Evolutionary conservation across 2,888 invertebrate species (phyloP), one percentile per base, ranked within the genome.

Genomic region (Leuctra nigra): DNA sequence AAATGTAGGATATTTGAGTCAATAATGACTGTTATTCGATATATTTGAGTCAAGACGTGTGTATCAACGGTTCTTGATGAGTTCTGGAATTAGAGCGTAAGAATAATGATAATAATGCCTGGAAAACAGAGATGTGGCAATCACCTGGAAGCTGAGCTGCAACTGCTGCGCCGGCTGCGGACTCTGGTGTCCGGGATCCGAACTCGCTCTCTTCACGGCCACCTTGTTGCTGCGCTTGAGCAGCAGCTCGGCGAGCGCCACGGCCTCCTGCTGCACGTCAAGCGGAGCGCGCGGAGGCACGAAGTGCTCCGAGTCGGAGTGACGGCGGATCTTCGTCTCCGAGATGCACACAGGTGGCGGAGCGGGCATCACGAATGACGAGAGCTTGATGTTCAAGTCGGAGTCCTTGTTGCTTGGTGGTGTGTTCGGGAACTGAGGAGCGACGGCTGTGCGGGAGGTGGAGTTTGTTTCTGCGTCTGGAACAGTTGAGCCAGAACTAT

Each of bases 201-300:
- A 86, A 57, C 83, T 79, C 52, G 86, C 80, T 64, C 87, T 77
- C 72, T 87, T 87, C 16, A 90, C 61, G 9, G 61, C 60, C 65
- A 80, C 79, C 73, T 81, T 84, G 20, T 78, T 75, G 44, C 83
- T 83, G 61, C 84, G 79, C 72, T 88, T 90, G 50, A 89, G 74
- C 56, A 79, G 79, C 66, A 89, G 76, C 70, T 88, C 89, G 61
- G 88, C 87, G 41, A 89, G 74, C 3, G 87, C 86, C 60, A 88
- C 87, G 62, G 88, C 88, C 70, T 87, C 85, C 71, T 74, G 14
- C 73, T 74, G 14, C 74, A 74, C 36, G 74, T 72, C 67, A 55
- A 77, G 72, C 69, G 74, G 66, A 68, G 72, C 56, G 70, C 72
- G 52, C 70, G 73, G 66, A 25, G 70, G 65, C 35, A 71, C 74